Evolutionary conservation across 2,888 invertebrate species (phyloP), one percentile per base, ranked within the genome.

Genomic region (Aleiodes leptofemur): DNA sequence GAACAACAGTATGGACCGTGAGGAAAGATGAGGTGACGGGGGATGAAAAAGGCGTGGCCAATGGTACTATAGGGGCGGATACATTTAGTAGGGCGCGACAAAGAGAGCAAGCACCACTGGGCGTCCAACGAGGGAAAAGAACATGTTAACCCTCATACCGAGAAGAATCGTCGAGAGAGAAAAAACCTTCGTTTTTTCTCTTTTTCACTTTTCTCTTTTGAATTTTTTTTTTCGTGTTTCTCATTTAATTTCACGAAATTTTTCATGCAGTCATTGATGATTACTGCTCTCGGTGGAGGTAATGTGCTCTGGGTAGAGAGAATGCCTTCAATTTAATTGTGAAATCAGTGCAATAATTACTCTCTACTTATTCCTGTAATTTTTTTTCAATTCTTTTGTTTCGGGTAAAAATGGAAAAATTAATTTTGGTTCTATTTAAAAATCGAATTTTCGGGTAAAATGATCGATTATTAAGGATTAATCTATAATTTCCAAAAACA

Each of bases 1-100:
- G 93, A 92, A 80, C 91, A 92, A 83, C 92, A 92, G 78, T 89
- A 88, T 77, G 89, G 88, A 76, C 89, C 89, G 86, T 88, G 88
- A 86, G 79, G 78, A 73, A 76, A 74, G 73, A 76, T 73, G 75
- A 77, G 69, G 55, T 61, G 23, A 73, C 76, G 79, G 78, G 78
- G 82, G 80, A 77, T 78, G 77, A 73, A 79, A 73, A 79, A 80
- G 81, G 81, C 81, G 81, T 82, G 81, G 81, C 80, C 74, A 79
- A 23, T 23, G 38, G 78, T 76, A 77, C 74, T 78, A 68, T 78
- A 79, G 79, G 74, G 80, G 81, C 74, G 74, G 76, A 66, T 70
- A 61, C 74, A 72, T 70, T 69, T 48, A 23, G 14, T 48, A 64
- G 71, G 79, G 73, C 73, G 72, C 76, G 76, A 70, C 69, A 16